Evolutionary conservation across 2,888 invertebrate species (phyloP).

Genomic region (Idaea aversata): DNA sequence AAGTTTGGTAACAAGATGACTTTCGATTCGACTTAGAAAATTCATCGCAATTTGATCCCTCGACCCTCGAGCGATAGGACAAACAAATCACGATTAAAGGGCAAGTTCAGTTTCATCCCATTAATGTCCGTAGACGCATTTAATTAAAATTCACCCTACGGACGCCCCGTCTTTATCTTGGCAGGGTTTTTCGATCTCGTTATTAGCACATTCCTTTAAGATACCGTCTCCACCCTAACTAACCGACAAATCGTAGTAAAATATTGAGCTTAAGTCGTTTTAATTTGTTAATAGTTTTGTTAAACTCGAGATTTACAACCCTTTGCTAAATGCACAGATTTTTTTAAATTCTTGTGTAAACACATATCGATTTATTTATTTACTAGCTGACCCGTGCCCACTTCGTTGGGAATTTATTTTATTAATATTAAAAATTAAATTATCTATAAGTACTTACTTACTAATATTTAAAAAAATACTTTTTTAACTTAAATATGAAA

Average conservation of each 20-base stretch:
- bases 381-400: too few relatives aligned
- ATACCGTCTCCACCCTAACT: constrained; percentile 37
- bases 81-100: constrained; percentile 76
- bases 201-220: constrained; percentile 55
- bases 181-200: constrained; percentile 65
- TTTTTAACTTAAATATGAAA: too few relatives aligned
- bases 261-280: constrained; percentile 30
- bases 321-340: constrained; percentile 10
- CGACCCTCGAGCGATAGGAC: constrained; percentile 53
- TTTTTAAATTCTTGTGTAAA: not conserved
- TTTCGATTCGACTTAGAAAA: constrained; percentile 35
- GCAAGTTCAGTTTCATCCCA: constrained; percentile 72
- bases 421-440: too few relatives aligned
- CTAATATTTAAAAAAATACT: too few relatives aligned
- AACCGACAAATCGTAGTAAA: constrained; percentile 37
- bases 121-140: constrained; percentile 72
- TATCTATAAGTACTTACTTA: too few relatives aligned
- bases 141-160: constrained; percentile 77
- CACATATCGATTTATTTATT: not conserved
- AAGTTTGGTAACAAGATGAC: constrained; percentile 28
- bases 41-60: constrained; percentile 42
- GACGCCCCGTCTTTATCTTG: constrained; percentile 55
- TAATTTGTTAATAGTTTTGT: constrained; percentile 40
- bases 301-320: constrained; percentile 14
- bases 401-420: too few relatives aligned